phyloP scores from a whole-genome alignment of 1,140 invertebrate species.

The Tribolium madens region DNA sequence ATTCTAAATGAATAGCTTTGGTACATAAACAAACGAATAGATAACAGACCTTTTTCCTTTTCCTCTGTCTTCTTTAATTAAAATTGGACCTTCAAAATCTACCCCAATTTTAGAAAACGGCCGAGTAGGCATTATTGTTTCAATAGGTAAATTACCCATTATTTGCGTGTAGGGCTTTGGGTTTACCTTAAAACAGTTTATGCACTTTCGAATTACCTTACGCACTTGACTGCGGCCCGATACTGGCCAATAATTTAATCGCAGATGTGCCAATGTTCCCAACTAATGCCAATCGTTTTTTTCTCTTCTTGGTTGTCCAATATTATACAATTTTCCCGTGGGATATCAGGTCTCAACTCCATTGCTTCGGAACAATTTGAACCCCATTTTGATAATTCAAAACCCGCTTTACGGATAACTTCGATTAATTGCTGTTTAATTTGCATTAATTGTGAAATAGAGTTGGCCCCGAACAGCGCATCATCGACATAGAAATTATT shows the following conservation, averaged over 20 bases:
- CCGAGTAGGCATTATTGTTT: neutral
- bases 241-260: conserved; percentile 4
- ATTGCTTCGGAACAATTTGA: conserved; percentile 47
- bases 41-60: neutral
- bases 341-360: neutral
- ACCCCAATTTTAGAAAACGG: neutral
- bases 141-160: neutral
- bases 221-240: neutral
- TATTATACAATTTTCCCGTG: neutral
- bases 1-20: neutral
- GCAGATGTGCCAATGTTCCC: neutral
- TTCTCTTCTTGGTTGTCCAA: neutral
- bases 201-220: neutral
- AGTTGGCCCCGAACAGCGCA: conserved; percentile 61
- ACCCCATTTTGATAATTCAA: conserved; percentile 57
- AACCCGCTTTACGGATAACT: conserved; percentile 39
- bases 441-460: conserved; percentile 43
- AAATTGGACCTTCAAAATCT: neutral
- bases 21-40: neutral
- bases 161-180: neutral
- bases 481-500: conserved; percentile 68
- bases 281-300: neutral
- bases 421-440: conserved; percentile 49
- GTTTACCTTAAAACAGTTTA: neutral
- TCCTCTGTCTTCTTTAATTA: neutral